A percentile compares a stretch with the other conserved stretches of the same genome.
Evolutionary conservation across 2,797 vertebrate species (phyloP).

Genomic region (Schizothorax lantsangensis): DNA sequence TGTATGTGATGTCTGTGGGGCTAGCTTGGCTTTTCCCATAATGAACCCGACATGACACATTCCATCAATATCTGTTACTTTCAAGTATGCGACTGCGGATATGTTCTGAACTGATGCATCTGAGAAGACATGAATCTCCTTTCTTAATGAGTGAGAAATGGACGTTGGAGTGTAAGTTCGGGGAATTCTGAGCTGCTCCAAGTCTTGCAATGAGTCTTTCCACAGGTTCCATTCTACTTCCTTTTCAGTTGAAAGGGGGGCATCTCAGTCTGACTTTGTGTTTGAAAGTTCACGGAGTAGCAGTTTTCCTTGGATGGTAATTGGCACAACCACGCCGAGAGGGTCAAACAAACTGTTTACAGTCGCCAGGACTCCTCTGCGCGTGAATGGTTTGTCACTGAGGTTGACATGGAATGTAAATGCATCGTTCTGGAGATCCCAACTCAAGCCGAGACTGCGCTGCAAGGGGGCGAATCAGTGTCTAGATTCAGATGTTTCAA

Average conservation of each 20-base stretch:
- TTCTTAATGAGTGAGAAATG: neutral
- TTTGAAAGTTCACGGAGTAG: neutral
- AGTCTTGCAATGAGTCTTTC: too few species aligned
- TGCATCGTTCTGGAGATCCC: neutral
- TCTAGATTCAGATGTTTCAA: neutral
- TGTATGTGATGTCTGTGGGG: neutral
- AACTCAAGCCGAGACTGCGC: neutral
- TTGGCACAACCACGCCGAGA: neutral
- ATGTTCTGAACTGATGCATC: neutral
- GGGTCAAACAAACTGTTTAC: conserved; percentile 10
- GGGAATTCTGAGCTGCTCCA: too few species aligned
- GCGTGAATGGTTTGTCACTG: neutral
- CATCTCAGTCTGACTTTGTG: neutral
- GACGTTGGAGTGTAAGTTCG: neutral
- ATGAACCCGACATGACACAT: neutral
- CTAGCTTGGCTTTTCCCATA: neutral
- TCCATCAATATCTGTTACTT: neutral
- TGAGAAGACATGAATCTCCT: neutral
- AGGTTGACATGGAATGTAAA: neutral
- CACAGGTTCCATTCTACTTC: neutral
- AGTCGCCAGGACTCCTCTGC: neutral
- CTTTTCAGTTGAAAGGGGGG: neutral
- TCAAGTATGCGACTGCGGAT: neutral
- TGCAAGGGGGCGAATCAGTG: neutral
- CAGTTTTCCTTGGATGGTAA: conserved; percentile 1